phyloP scores from a whole-genome alignment of 2,797 vertebrate species.

The Xyrichtys novacula region DNA sequence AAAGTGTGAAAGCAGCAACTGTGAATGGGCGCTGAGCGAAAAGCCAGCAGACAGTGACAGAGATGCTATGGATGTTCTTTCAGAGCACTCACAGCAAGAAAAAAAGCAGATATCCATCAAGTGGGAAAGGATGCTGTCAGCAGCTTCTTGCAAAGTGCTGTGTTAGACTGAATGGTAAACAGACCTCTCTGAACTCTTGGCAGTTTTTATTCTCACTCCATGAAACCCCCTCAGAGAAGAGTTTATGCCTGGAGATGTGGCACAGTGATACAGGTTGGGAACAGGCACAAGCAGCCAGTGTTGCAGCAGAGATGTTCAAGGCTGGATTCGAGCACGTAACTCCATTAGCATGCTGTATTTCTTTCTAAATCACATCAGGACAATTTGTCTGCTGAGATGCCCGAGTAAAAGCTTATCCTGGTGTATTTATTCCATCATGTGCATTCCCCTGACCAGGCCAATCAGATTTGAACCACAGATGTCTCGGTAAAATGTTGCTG shows the following conservation, averaged over 20 bases:
- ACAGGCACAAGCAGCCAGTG: slow-evolving; percentile 58
- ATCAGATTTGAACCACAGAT: slow-evolving; percentile 69
- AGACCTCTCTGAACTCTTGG: slow-evolving; percentile 33
- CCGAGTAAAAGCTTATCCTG: slow-evolving; percentile 76
- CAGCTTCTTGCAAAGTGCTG: slow-evolving; percentile 56
- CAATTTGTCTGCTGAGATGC: slow-evolving; percentile 76
- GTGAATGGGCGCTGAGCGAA: slow-evolving; percentile 24
- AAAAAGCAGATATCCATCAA: slow-evolving; percentile 46
- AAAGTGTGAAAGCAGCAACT: slow-evolving; percentile 32
- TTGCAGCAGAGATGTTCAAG: slow-evolving; percentile 66
- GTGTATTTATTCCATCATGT: slow-evolving; percentile 72
- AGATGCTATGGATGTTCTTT: slow-evolving; percentile 57
- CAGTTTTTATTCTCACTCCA: slow-evolving; percentile 33
- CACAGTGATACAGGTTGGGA: slow-evolving; percentile 42
- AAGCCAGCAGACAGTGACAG: slow-evolving; percentile 47
- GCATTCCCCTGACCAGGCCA: slow-evolving; percentile 70
- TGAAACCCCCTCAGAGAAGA: slow-evolving; percentile 24
- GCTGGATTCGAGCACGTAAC: slow-evolving; percentile 66
- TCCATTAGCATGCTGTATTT: slow-evolving; percentile 75
- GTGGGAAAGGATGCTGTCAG: slow-evolving; percentile 58
- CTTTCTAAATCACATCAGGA: slow-evolving; percentile 85
- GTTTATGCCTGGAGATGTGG: slow-evolving; percentile 48
- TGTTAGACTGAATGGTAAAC: slow-evolving; percentile 40
- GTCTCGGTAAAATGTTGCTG: slow-evolving; percentile 54
- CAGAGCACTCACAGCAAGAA: slow-evolving; percentile 19